Conservation (phyloP, 2,797 vertebrate genomes). For the Scolopax bukidnonensis region DNA sequence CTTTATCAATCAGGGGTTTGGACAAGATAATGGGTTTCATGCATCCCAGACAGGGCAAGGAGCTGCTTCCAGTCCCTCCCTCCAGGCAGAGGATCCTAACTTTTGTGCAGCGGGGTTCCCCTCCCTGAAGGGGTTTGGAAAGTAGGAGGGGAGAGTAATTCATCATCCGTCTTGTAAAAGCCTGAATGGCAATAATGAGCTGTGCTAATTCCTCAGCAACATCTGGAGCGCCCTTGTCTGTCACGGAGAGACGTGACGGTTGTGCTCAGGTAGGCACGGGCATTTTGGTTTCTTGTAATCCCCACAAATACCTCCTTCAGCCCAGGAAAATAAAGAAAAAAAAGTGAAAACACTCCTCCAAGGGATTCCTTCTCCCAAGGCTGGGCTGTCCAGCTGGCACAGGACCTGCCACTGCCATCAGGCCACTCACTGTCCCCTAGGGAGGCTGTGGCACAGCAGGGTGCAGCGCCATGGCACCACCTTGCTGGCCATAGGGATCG, state of each 20-base stretch:
- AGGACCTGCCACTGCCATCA: not conserved
- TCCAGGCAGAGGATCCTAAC: not conserved
- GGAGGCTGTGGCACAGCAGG: not conserved
- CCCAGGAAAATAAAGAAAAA: not conserved
- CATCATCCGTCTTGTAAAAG: not conserved
- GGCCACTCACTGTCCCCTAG: not conserved
- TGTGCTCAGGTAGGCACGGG: not conserved
- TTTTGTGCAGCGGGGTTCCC: not conserved
- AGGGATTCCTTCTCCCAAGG: not conserved
- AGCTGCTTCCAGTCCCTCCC: not conserved
- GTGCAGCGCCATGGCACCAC: accelerated
- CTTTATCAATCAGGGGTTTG: not conserved
- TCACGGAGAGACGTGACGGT: not conserved
- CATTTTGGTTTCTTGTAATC: not conserved
- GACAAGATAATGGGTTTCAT: accelerated
- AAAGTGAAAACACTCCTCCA: not conserved
- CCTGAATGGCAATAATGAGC: not conserved
- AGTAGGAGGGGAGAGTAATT: not conserved
- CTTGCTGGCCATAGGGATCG: accelerated
- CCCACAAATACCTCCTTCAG: not conserved
- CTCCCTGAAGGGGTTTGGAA: not conserved
- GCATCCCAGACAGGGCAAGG: not conserved
- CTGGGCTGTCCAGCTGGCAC: not conserved
- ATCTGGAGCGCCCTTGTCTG: not conserved
- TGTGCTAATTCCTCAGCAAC: not conserved